Percentiles rank a stretch among this genome's conserved stretches.
phyloP scores from a whole-genome alignment of 2,797 vertebrate species.

The Champsocephalus gunnari region DNA sequence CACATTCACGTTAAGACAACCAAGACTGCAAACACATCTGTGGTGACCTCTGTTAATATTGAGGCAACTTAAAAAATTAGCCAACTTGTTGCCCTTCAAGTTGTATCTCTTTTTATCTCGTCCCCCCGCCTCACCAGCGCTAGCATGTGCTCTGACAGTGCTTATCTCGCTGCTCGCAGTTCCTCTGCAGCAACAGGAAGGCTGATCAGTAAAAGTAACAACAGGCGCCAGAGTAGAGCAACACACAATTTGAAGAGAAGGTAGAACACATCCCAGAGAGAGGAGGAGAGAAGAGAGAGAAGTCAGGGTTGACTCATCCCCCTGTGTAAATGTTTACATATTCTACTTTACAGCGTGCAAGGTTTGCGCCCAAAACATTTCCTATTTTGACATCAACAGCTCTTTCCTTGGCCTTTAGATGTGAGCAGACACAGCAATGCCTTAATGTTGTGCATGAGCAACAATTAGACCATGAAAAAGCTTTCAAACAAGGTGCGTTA shows the following conservation, averaged over 20 bases:
- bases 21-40: slow-evolving; percentile 27
- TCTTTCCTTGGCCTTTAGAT: slow-evolving; percentile 61
- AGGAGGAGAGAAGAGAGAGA: slow-evolving; percentile 44
- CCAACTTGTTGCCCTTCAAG: slow-evolving; percentile 47
- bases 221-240: slow-evolving; percentile 59
- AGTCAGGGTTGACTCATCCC: slow-evolving; percentile 68
- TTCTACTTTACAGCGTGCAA: slow-evolving; percentile 59
- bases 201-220: slow-evolving; percentile 68
- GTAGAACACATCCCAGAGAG: slow-evolving; percentile 56
- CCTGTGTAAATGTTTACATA: slow-evolving; percentile 83
- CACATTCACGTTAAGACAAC: slow-evolving; percentile 10
- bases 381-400: slow-evolving; percentile 77
- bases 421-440: slow-evolving; percentile 12
- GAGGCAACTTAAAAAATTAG: slow-evolving; percentile 33
- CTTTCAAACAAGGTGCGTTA: slow-evolving; percentile 53
- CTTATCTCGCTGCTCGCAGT: slow-evolving; percentile 82
- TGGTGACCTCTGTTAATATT: slow-evolving; percentile 45
- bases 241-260: slow-evolving; percentile 50
- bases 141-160: slow-evolving; percentile 63
- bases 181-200: slow-evolving; percentile 82
- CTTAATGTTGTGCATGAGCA: slow-evolving; percentile 37
- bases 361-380: slow-evolving; percentile 74
- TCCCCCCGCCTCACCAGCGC: slow-evolving; percentile 30
- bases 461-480: slow-evolving; percentile 71
- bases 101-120: slow-evolving; percentile 35